Evolutionary conservation across 2,888 invertebrate genomes (phyloP), one percentile per base, ranked within the genome.

Genomic region (Lasioglossum lativentre): DNA sequence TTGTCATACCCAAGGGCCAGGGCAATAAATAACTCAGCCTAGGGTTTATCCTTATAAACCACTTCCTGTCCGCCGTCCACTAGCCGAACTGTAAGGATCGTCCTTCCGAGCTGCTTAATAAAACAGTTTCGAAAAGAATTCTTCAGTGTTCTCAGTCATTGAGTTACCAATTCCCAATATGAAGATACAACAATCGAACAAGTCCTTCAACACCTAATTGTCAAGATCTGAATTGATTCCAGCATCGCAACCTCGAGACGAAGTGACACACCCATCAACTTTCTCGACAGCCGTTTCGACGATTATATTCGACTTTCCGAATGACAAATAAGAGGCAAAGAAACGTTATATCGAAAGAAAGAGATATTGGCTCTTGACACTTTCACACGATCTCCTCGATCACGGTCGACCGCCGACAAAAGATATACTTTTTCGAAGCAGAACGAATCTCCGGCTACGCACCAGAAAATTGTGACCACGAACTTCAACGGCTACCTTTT

Each of bases 341-440:
- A 47, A 59, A 4, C 27, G 59, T 77, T 52, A n/a, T 73, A 42
- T 56, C n/a, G 75, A 40, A 86, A 81, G 80, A 80, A 86, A 82
- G 71, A 82, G 30, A 56, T 63, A 80, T 85, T 73, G 75, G 82
- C 71, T 78, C 79, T 83, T 89, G 73, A 82, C 71, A 80, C 79
- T 85, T 89, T 88, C 83, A 78, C 80, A 77, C 66, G 75, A 71
- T 75, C 70, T 56, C 78, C 71, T 66, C 52, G 52, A 52, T 52
- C 52, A 52, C 42, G 70, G 42, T 45, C 19, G 19, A 14, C 16
- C n/a, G 56, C 38, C 63, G 81, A 66, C 81, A 66, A 45, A 79
- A 59, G 52, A 73, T 47, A 73, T 47, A 70, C 76, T 85, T 80
- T 74, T 83, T 73, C 45, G 40, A 70, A 70, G 78, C 86, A 72